phyloP scores from a whole-genome alignment of 2,888 invertebrate genomes.

The Spodoptera littoralis region DNA sequence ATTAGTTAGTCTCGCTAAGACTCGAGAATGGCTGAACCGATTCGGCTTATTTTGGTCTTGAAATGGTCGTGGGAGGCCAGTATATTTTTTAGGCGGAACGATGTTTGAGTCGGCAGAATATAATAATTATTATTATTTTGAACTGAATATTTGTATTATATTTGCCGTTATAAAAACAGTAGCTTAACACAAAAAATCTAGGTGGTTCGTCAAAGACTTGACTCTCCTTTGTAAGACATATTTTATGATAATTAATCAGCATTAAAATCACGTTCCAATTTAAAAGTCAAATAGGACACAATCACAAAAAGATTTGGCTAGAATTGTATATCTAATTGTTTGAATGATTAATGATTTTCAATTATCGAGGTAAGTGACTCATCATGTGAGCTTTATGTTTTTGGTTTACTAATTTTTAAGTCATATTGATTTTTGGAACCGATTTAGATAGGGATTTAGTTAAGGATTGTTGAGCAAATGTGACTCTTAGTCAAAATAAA shows the following conservation, averaged over 20 bases:
- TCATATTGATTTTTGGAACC: background rate
- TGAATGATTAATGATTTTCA: slow-evolving; percentile 20
- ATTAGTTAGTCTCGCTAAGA: too few species aligned
- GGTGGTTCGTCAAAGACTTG: background rate
- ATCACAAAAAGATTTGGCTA: slow-evolving; percentile 9
- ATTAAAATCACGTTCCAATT: slow-evolving; percentile 14
- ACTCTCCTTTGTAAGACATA: background rate
- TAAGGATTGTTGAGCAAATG: too few species aligned
- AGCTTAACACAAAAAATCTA: too few species aligned
- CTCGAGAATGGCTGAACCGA: too few species aligned
- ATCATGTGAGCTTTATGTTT: background rate
- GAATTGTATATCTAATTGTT: slow-evolving; percentile 1
- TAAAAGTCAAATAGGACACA: slow-evolving; percentile 27
- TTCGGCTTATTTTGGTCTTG: too few species aligned
- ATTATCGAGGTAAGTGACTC: background rate
- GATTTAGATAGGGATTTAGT: background rate
- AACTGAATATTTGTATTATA: background rate
- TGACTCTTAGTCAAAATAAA: too few species aligned
- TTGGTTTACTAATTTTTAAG: background rate
- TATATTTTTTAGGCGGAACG: too few species aligned
- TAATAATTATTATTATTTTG: too few species aligned
- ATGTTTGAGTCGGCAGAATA: too few species aligned
- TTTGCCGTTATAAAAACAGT: background rate
- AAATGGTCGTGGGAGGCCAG: too few species aligned
- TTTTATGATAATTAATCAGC: slow-evolving; percentile 18